Base-by-base conservation (phyloP, 2,113 vertebrate genomes). In the Xiphophorus hellerii region DNA sequence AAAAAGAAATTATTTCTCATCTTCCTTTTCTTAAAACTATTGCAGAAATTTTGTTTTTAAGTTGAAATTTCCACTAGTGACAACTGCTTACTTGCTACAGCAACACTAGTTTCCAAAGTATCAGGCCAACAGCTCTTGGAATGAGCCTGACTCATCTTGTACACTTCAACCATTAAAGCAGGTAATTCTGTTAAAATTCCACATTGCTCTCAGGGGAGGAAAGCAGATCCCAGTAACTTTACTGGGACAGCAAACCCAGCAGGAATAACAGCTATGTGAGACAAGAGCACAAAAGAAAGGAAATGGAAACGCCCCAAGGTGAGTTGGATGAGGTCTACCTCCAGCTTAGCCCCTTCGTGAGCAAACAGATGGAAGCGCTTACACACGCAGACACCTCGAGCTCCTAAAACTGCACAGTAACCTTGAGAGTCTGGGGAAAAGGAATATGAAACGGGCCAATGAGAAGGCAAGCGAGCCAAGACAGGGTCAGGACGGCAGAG, bases 221-320 rank as follows among this genome's bases (percentile, higher is more conserved):
- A 81, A 85, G 65, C 13, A 13, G 51, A 82, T 62, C 72, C 69
- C 28, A 39, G 70, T 7, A 78, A 74, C 73, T 72, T 84, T 72
- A 73, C 71, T 5, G 71, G 70, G 76, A 88, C 86, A 76, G 82
- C 58, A 80, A 67, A 74, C 80, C 80, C 80, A 73, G 78, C 78
- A 77, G 84, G 78, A 90, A 91, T 81, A 90, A 88, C 84, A 90
- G 78, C 37, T 77, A 80, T 73, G 20, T 6, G 48, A 54, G 48
- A 54, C 6, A 71, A 86, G 85, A 85, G 60, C 75, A 10, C 5
- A 58, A 37, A 62, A 67, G 62, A 86, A 74, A 90, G 91, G 92
- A 93, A 93, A 93, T 93, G 76, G 91, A 92, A 92, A 74, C 66
- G 81, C 87, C 90, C 75, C 37, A 2, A 85, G 87, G 86, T 54